phyloP scores from a whole-genome alignment of 64 coral and sea anemone genomes.

The Montipora foliosa region DNA sequence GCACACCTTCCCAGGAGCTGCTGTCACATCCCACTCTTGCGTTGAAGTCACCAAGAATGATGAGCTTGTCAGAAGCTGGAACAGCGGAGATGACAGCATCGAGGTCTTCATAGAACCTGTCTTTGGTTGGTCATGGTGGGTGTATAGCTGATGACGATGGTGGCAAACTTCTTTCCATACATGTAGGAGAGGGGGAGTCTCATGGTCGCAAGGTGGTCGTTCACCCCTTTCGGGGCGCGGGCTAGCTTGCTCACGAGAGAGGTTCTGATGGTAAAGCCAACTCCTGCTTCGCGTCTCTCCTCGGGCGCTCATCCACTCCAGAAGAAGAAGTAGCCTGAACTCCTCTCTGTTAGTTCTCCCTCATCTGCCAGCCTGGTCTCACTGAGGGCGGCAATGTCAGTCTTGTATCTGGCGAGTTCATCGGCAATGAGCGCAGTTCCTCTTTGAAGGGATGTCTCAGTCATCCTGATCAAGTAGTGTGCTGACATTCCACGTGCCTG shows the following conservation, averaged over 20 bases:
- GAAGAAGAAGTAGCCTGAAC: background rate
- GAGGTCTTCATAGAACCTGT: background rate
- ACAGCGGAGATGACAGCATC: no score
- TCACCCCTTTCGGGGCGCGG: background rate
- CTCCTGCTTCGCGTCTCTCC: background rate
- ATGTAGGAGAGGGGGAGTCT: background rate
- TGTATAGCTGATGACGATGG: constrained; percentile 1
- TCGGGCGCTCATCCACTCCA: background rate
- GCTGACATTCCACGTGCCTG: background rate
- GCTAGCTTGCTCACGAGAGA: background rate
- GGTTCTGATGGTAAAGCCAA: background rate
- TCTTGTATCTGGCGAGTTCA: constrained; percentile 5
- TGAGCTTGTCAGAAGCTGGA: no score
- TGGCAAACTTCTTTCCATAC: constrained; percentile 10
- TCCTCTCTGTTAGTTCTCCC: background rate
- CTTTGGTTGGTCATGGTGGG: background rate
- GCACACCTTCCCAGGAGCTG: no score
- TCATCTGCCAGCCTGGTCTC: background rate
- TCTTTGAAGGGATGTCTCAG: constrained; percentile 23
- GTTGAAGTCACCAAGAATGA: no score
- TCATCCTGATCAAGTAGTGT: background rate
- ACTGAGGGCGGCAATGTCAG: background rate
- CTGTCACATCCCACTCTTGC: no score
- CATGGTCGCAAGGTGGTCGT: background rate
- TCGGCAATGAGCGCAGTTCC: constrained; percentile 31